A percentile compares a stretch with the other conserved stretches of the same genome.
phyloP scores from a whole-genome alignment of 2,797 vertebrate species.

The Phataginus tetradactyla region DNA sequence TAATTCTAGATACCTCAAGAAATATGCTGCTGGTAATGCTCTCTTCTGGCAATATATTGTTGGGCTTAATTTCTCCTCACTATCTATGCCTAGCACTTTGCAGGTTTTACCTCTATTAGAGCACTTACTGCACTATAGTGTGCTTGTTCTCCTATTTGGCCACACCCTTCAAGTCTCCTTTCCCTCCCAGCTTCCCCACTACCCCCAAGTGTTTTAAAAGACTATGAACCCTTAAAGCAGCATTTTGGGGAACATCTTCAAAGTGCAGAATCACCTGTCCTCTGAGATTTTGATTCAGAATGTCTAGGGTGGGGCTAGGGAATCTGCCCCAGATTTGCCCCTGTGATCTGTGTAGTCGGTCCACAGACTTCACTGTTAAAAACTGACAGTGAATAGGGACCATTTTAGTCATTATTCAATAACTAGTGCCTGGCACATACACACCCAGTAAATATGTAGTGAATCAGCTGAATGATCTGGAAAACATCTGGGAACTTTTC shows the following conservation, averaged over 20 bases:
- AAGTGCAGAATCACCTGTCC: not conserved
- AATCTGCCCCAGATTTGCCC: not conserved
- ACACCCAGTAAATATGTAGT: not conserved
- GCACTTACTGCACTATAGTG: not conserved
- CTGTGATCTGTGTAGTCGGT: not conserved
- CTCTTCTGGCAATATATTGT: not conserved
- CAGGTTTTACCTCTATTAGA: not conserved
- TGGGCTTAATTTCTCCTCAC: not conserved
- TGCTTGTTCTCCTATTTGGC: constrained; percentile 23
- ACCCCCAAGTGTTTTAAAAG: not conserved
- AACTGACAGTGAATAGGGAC: not conserved
- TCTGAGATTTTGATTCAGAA: constrained; percentile 2
- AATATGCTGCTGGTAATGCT: not conserved
- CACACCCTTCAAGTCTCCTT: not conserved
- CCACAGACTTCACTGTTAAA: not conserved
- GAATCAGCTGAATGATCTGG: not conserved
- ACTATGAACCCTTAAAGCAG: not conserved
- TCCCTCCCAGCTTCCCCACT: not conserved
- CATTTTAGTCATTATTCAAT: not conserved
- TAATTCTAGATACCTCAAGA: constrained; percentile 41
- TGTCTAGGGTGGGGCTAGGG: not conserved
- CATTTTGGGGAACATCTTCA: not conserved
- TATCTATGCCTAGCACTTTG: not conserved
- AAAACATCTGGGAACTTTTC: constrained; percentile 40
- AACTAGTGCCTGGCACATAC: not conserved